phyloP scores from a whole-genome alignment of 2,888 invertebrate genomes.

The Villa cingulata region DNA sequence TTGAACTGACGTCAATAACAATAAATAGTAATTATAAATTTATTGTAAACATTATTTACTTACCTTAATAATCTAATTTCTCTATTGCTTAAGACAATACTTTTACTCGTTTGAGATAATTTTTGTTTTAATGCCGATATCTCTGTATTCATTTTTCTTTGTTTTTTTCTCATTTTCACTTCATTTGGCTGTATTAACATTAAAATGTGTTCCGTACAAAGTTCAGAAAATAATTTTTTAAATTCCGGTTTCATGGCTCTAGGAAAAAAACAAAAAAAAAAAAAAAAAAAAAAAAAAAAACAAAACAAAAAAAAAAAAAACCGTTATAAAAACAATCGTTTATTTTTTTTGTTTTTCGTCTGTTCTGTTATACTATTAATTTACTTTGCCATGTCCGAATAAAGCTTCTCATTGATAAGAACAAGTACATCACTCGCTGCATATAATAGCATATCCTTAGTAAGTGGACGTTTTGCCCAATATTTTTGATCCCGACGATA shows the following conservation, averaged over 20 bases:
- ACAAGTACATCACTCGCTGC: conserved; percentile 81
- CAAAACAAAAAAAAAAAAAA: background rate
- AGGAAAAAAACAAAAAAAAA: background rate
- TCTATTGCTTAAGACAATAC: conserved; percentile 79
- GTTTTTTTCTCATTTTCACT: conserved; percentile 75
- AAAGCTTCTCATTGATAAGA: conserved; percentile 73
- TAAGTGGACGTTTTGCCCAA: conserved; percentile 80
- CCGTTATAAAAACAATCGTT: too few species aligned
- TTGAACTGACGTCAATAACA: too few species aligned
- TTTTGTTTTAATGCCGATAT: conserved; percentile 74
- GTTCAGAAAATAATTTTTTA: conserved; percentile 58
- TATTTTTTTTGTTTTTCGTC: background rate
- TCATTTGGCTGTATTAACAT: conserved; percentile 76
- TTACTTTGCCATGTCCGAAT: conserved; percentile 52
- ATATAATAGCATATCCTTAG: conserved; percentile 82
- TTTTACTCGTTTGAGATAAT: conserved; percentile 66
- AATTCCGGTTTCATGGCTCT: conserved; percentile 59
- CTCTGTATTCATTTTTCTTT: conserved; percentile 82
- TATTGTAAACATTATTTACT: too few species aligned
- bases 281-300: conserved; percentile 1
- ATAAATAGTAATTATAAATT: too few species aligned
- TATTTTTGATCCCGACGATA: conserved; percentile 73
- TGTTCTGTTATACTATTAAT: conserved; percentile 9
- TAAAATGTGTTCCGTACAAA: conserved; percentile 76
- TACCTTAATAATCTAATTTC: conserved; percentile 73